phyloP scores from a whole-genome alignment of 1,140 invertebrate species.

The Alviniconcha marisindica region DNA sequence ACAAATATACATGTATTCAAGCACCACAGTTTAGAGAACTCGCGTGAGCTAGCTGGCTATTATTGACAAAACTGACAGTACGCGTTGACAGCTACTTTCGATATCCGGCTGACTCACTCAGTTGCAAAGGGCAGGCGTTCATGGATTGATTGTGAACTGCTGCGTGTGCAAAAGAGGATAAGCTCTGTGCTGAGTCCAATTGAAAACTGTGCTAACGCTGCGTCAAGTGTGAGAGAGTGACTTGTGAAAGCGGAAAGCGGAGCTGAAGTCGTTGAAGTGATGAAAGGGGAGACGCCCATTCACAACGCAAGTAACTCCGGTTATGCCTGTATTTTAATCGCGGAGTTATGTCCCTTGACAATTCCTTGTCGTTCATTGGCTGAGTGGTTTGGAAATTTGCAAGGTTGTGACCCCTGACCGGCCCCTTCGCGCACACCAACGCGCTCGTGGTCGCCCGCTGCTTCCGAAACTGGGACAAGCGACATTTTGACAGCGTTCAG shows the following conservation, averaged over 20 bases:
- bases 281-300: conserved; percentile 22
- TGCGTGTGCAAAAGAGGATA: too few relatives aligned
- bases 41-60: too few relatives aligned
- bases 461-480: conserved; percentile 31
- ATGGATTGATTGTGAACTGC: too few relatives aligned
- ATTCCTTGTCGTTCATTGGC: conserved; percentile 20
- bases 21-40: too few relatives aligned
- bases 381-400: conserved; percentile 32
- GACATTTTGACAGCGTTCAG: conserved; percentile 27
- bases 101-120: too few relatives aligned
- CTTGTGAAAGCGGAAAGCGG: neutral
- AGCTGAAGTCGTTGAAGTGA: neutral
- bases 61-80: too few relatives aligned
- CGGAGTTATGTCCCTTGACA: conserved; percentile 8
- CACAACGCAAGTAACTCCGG: neutral
- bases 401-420: conserved; percentile 34
- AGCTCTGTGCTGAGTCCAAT: too few relatives aligned
- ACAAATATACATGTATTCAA: too few relatives aligned
- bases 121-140: too few relatives aligned
- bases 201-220: too few relatives aligned
- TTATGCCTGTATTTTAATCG: neutral
- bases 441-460: conserved; percentile 24
- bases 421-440: conserved; percentile 22
- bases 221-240: too few relatives aligned
- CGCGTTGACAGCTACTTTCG: too few relatives aligned